Percentiles rank a stretch among this genome's conserved stretches.
These are phyloP conservation scores for Zaprionus inermis DNA, from an alignment of 1,140 invertebrate genomes.

Conservation along the genomic window DNA sequence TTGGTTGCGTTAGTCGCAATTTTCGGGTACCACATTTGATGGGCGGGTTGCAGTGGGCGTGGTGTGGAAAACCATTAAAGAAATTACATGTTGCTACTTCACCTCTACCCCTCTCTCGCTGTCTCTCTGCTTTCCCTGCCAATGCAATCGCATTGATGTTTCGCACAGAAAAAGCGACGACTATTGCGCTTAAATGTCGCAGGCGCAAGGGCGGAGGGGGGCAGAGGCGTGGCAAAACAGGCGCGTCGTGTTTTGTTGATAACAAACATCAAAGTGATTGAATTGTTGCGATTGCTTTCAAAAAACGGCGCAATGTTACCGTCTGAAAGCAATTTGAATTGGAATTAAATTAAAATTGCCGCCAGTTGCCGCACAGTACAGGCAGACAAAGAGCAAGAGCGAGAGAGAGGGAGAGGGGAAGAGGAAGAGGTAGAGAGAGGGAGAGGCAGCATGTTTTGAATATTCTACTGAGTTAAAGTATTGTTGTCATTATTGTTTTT, in stretches of 20 bases:
- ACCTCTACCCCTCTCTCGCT: slow-evolving; percentile 16
- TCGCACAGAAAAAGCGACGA: slow-evolving; percentile 59
- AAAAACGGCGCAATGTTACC: slow-evolving; percentile 35
- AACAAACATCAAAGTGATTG: slow-evolving; percentile 79
- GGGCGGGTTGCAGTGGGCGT: slow-evolving; percentile 10
- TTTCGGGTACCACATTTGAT: slow-evolving; percentile 45
- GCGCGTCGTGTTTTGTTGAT: slow-evolving; percentile 63
- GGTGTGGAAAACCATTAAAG: slow-evolving; percentile 76
- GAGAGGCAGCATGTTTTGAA: not conserved
- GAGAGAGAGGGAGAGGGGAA: not conserved
- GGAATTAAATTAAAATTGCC: slow-evolving; percentile 75
- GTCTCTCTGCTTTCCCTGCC: slow-evolving; percentile 21
- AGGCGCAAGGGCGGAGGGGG: slow-evolving; percentile 24
- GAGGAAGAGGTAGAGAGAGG: not conserved
- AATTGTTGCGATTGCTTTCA: slow-evolving; percentile 81
- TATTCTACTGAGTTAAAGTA: not conserved
- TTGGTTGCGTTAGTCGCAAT: slow-evolving; percentile 50
- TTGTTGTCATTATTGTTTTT: not conserved
- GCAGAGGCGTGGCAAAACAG: slow-evolving; percentile 6
- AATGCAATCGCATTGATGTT: slow-evolving; percentile 78
- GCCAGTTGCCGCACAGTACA: slow-evolving; percentile 9
- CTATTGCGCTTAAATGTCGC: slow-evolving; percentile 72
- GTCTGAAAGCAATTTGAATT: slow-evolving; percentile 49
- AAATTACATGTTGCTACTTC: slow-evolving; percentile 77
- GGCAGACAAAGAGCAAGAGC: not conserved